Evolutionary conservation across 1,140 invertebrate species (phyloP).

Genomic region (Gonioctena quinquepunctata): DNA sequence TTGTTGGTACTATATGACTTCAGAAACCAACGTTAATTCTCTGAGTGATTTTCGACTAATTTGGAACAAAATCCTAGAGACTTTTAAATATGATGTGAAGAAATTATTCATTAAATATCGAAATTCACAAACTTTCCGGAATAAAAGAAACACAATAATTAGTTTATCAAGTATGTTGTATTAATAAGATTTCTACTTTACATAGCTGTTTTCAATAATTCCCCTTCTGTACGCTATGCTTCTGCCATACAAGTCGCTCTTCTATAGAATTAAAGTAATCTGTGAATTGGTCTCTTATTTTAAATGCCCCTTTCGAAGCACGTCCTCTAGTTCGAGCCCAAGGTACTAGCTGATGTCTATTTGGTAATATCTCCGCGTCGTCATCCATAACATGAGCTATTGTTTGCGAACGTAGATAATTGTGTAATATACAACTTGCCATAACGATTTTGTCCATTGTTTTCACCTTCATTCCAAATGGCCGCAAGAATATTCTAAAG

Average conservation of each 20-base stretch:
- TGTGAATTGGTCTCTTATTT: conserved; percentile 32
- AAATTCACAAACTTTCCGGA: too few species aligned
- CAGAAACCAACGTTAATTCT: too few species aligned
- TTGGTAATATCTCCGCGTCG: conserved; percentile 22
- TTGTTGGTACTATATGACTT: too few species aligned
- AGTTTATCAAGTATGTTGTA: too few species aligned
- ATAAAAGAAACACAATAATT: too few species aligned
- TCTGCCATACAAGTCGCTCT: conserved; percentile 44
- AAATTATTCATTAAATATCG: too few species aligned
- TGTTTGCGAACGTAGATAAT: conserved; percentile 43
- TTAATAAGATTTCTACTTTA: too few species aligned
- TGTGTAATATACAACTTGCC: conserved; percentile 48
- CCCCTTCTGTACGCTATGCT: conserved; percentile 11
- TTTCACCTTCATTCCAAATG: conserved; percentile 51
- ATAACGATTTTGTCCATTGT: conserved; percentile 44
- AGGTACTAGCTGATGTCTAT: conserved; percentile 9
- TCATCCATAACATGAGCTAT: too few species aligned
- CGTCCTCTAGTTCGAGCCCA: neutral
- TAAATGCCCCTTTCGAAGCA: conserved; percentile 3
- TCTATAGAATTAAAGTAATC: conserved; percentile 37
- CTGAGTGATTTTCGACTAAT: too few species aligned
- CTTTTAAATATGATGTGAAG: too few species aligned
- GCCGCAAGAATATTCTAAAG: conserved; percentile 41
- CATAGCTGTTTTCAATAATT: too few species aligned
- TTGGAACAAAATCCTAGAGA: too few species aligned